Evolutionary conservation across 2,888 invertebrate genomes (phyloP).

Genomic region (Lacanobia oleracea): DNA sequence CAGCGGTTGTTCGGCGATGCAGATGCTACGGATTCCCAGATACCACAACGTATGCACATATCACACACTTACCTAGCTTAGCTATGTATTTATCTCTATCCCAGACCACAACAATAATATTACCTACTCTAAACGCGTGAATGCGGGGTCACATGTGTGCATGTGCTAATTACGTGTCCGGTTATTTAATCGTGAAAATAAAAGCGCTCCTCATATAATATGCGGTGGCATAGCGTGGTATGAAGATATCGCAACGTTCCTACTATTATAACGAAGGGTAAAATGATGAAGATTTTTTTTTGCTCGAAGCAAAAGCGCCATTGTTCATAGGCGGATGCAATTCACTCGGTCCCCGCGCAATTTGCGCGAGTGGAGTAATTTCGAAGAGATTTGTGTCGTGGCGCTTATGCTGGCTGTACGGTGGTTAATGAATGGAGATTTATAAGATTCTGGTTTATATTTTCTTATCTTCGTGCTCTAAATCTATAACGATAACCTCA

Average conservation of each 20-base stretch:
- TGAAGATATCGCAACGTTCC: slow-evolving; percentile 68
- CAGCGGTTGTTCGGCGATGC: slow-evolving; percentile 86
- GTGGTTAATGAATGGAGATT: slow-evolving; percentile 72
- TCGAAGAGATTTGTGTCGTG: slow-evolving; percentile 83
- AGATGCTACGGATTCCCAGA: slow-evolving; percentile 84
- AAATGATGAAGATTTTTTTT: slow-evolving; percentile 84
- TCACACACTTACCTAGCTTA: slow-evolving; percentile 33
- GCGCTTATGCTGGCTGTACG: slow-evolving; percentile 58
- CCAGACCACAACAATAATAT: slow-evolving; percentile 40
- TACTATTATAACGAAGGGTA: slow-evolving; percentile 79
- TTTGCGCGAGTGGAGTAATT: slow-evolving; percentile 88
- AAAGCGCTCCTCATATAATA: slow-evolving; percentile 45
- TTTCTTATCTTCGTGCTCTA: slow-evolving; percentile 1
- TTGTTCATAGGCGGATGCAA: slow-evolving; percentile 90
- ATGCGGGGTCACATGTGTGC: slow-evolving; percentile 41
- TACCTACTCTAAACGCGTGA: slow-evolving; percentile 25
- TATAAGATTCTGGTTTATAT: slow-evolving; percentile 30
- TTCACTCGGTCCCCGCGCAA: slow-evolving; percentile 88
- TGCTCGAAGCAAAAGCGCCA: slow-evolving; percentile 84
- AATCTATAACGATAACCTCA: neutral
- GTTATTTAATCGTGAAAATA: slow-evolving; percentile 50
- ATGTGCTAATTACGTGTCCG: slow-evolving; percentile 59
- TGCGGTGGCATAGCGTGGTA: slow-evolving; percentile 42
- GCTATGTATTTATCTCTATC: slow-evolving; percentile 19
- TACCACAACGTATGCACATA: slow-evolving; percentile 84